Percentiles rank a stretch among this genome's conserved stretches.
These are phyloP conservation scores for Pterois miles DNA, from an alignment of 2,797 vertebrate species.

Conservation along the genomic window DNA sequence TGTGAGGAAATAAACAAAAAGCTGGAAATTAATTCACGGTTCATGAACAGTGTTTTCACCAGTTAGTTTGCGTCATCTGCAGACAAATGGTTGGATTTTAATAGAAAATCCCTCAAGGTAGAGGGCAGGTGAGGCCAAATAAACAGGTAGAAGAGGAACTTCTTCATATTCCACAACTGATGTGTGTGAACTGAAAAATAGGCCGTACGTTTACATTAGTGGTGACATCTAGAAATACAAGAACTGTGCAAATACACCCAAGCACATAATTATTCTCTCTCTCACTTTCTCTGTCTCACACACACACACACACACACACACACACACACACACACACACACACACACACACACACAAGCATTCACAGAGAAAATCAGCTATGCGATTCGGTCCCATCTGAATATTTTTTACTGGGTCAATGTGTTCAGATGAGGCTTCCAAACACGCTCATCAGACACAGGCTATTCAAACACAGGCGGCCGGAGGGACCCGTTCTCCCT, in stretches of 20 bases:
- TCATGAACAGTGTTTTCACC: not conserved
- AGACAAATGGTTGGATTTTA: not conserved
- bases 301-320: not conserved
- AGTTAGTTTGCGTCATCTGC: not conserved
- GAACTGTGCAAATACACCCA: not conserved
- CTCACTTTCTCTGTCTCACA: not conserved
- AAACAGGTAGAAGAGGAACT: not conserved
- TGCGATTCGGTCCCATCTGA: conserved; percentile 48
- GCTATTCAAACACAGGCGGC: conserved; percentile 40
- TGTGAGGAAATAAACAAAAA: conserved; percentile 9
- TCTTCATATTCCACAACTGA: not conserved
- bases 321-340: not conserved
- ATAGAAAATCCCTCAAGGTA: not conserved
- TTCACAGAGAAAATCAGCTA: conserved; percentile 21
- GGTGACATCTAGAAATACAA: not conserved
- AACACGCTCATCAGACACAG: conserved; percentile 58
- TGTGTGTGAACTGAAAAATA: not conserved
- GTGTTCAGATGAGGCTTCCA: conserved; percentile 59
- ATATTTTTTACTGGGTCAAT: conserved; percentile 65
- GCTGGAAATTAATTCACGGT: not conserved
- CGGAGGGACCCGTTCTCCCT: conserved; percentile 32
- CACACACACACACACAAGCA: not conserved
- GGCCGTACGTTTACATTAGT: not conserved
- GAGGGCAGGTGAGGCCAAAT: conserved; percentile 1
- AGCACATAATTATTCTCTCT: not conserved